Percentiles rank a stretch among this genome's conserved stretches.
These are phyloP conservation scores for Drosophila bunnanda DNA, from an alignment of 2,888 invertebrate genomes.

Conservation along the genomic window DNA sequence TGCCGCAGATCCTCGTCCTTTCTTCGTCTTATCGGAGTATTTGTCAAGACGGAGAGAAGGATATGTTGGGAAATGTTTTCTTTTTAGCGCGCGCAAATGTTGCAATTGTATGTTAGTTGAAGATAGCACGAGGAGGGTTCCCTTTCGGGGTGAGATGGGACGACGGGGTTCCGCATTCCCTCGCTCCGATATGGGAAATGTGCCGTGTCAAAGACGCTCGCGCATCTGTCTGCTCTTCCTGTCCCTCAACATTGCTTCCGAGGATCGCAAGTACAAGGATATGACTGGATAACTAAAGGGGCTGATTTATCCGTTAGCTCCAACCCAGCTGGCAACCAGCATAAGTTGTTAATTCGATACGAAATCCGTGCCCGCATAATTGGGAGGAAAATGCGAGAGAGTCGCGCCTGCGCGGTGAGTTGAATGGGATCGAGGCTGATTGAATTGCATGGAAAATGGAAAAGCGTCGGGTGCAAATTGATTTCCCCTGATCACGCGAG, in stretches of 20 bases:
- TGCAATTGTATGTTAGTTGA: slow-evolving; percentile 63
- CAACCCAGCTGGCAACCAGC: slow-evolving; percentile 73
- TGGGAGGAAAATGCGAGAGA: slow-evolving; percentile 50
- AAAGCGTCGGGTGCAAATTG: slow-evolving; percentile 38
- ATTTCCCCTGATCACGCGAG: slow-evolving; percentile 35
- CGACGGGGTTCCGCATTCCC: slow-evolving; percentile 56
- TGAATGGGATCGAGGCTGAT: slow-evolving; percentile 47
- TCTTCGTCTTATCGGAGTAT: slow-evolving; percentile 38
- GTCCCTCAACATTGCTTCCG: slow-evolving; percentile 6
- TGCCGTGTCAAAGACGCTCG: slow-evolving; percentile 20
- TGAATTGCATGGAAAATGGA: slow-evolving; percentile 54
- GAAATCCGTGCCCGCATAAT: slow-evolving; percentile 69
- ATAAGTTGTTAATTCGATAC: slow-evolving; percentile 63
- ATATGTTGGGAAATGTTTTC: slow-evolving; percentile 52
- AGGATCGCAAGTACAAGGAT: slow-evolving; percentile 18
- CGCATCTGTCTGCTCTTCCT: slow-evolving; percentile 35
- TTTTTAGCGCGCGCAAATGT: slow-evolving; percentile 79
- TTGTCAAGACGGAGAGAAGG: slow-evolving; percentile 39
- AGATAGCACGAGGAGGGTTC: slow-evolving; percentile 53
- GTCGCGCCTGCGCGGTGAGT: slow-evolving; percentile 48
- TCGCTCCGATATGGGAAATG: slow-evolving; percentile 41
- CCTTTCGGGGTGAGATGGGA: slow-evolving; percentile 1
- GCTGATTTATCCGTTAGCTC: slow-evolving; percentile 53
- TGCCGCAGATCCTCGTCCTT: slow-evolving; percentile 54
- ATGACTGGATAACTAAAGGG: slow-evolving; percentile 23